A percentile compares a stretch with the other conserved stretches of the same genome.
Conservation (phyloP, 2,113 vertebrate genomes). For the Carassius auratus region DNA sequence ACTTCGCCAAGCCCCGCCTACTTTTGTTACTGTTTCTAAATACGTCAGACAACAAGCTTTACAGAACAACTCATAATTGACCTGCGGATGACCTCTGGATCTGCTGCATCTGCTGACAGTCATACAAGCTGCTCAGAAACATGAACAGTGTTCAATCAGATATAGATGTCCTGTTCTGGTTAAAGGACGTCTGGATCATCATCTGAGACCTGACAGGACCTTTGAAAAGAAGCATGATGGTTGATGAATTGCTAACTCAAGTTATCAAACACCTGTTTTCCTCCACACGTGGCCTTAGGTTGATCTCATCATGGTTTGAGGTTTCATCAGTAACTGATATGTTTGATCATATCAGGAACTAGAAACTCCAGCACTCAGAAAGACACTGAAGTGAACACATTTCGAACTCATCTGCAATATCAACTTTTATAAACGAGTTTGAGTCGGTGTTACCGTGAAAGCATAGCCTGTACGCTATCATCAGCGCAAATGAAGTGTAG, state of each 20-base stretch:
- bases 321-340: background rate
- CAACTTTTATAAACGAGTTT: background rate
- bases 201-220: background rate
- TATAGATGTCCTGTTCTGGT: constrained; percentile 8
- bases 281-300: no score
- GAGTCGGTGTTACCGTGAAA: background rate
- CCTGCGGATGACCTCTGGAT: background rate
- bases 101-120: constrained; percentile 7
- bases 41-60: no score
- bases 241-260: background rate
- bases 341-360: background rate
- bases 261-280: background rate
- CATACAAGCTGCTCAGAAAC: constrained; percentile 18
- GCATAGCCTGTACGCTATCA: background rate
- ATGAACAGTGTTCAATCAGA: constrained; percentile 38
- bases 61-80: background rate
- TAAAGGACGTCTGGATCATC: background rate
- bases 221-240: background rate
- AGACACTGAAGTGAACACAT: no score
- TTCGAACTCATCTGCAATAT: background rate
- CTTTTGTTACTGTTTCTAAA: no score
- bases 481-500: constrained; percentile 51
- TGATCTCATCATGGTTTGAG: background rate
- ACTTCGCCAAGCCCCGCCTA: no score
- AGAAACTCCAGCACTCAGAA: no score